Conservation (phyloP, 2,113 vertebrate genomes). For the Sceloporus tristichus region DNA sequence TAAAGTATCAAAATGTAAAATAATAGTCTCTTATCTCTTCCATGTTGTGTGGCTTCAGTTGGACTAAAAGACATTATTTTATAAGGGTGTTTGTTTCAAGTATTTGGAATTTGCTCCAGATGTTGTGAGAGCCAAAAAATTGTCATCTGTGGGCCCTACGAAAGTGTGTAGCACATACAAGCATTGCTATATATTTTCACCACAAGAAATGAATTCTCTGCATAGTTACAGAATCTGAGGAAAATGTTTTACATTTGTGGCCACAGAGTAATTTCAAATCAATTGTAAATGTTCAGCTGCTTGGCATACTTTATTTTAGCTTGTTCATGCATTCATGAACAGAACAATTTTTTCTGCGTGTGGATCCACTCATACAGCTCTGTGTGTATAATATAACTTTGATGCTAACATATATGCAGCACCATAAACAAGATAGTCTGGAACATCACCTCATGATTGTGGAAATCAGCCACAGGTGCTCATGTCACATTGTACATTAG, state of each 20-base stretch:
- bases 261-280: not conserved
- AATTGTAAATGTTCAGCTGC: not conserved
- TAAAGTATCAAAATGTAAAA: conserved; percentile 36
- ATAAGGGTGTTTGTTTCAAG: conserved; percentile 5
- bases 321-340: not conserved
- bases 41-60: not conserved
- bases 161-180: not conserved
- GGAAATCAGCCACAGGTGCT: not conserved
- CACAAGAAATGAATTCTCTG: not conserved
- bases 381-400: too few relatives aligned
- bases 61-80: not conserved
- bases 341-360: not conserved
- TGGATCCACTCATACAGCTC: not conserved
- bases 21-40: not conserved
- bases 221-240: not conserved
- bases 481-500: not conserved
- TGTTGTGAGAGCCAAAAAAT: conserved; percentile 11
- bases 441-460: not conserved
- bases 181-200: not conserved
- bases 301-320: not conserved
- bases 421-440: not conserved
- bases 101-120: conserved; percentile 2
- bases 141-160: not conserved
- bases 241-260: not conserved
- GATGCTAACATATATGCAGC: not conserved